Base-by-base conservation (phyloP, 2,113 vertebrate genomes). In the Neopipo cinnamomea region DNA sequence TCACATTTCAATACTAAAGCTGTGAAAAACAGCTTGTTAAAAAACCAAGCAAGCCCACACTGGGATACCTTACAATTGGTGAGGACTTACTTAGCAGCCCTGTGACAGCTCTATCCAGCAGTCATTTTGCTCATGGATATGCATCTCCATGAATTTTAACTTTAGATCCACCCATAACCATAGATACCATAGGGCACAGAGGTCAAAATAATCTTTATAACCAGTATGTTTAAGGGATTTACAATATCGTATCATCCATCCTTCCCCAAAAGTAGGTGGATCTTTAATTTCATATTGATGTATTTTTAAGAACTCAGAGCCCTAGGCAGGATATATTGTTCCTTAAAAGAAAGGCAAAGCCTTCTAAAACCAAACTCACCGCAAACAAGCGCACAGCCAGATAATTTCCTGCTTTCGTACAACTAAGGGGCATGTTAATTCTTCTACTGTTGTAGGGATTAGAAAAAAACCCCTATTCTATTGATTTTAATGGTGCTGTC, bases 401-500 rank as follows among this genome's bases (percentile, higher is more conserved):
- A 70, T 73, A 28, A 93, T 93, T 92, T 83, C 88, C 83, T 71
- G 77, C 90, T 89, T 96, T 94, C 22, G 2, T 41, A 76, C 59
- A 50, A 89, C 68, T 84, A 95, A 87, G 3, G 19, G 91, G 85
- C 91, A 92, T 31, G 66, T 73, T 85, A 93, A 97, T 95, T 95
- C 85, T 74, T 93, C 89, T 61, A 73, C 86, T 92, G 81, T 41
- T 94, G 73, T 16, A 91, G 62, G 81, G 89, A 95, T 96, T 95
- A 91, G 62, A 81, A 76, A 95, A 88, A 91, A 58, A 22, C 0
- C 6, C 56, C 77, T 39, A 44, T 94, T 95, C 93, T 93, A 71
- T 81, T 93, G 90, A 94, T 96, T 96, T 87, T 92, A 96, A 93
- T 79, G 85, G 50, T 88, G 75, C 94, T 93, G 95, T 85, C 96